These are phyloP conservation scores for Bovichtus variegatus DNA, from an alignment of 2,797 vertebrate species.

Conservation along the genomic window DNA sequence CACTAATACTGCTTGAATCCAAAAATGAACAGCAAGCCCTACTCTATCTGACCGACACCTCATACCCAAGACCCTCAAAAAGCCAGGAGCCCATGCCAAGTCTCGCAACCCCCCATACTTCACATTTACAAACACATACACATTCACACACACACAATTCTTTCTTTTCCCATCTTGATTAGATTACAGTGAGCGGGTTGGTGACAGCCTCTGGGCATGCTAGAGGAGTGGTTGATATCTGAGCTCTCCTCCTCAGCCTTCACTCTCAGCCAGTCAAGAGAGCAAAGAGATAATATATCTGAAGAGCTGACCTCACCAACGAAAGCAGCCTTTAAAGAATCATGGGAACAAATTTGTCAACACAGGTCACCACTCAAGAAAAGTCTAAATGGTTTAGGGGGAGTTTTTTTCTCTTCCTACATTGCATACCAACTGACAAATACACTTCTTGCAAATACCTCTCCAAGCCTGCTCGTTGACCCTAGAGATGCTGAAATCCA, in stretches of 20 bases:
- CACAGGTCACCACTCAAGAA: constrained; percentile 46
- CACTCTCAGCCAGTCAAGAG: constrained; percentile 74
- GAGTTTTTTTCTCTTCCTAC: constrained; percentile 20
- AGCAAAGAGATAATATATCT: constrained; percentile 75
- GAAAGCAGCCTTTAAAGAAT: constrained; percentile 65
- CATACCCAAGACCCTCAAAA: constrained; percentile 24
- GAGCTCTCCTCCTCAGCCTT: constrained; percentile 76
- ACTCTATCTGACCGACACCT: constrained; percentile 12
- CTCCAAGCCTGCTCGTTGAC: constrained; percentile 38
- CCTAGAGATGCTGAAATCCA: constrained; percentile 53
- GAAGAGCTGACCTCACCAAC: constrained; percentile 74
- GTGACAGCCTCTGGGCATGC: constrained; percentile 85
- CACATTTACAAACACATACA: constrained; percentile 31
- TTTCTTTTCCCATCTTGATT: constrained; percentile 81
- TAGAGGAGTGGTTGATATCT: constrained; percentile 83
- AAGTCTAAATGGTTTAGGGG: constrained; percentile 37
- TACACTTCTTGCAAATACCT: constrained; percentile 16
- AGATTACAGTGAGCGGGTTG: constrained; percentile 85
- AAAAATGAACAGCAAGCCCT: constrained; percentile 10
- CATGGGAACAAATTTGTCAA: constrained; percentile 74
- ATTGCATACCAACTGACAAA: constrained; percentile 14
- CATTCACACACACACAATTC: constrained; percentile 44
- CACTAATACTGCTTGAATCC: constrained; percentile 7
- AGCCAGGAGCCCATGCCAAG: constrained; percentile 8
- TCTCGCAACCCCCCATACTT: constrained; percentile 4